Conservation (phyloP, 2,797 vertebrate genomes). For the Gorsachius magnificus region DNA sequence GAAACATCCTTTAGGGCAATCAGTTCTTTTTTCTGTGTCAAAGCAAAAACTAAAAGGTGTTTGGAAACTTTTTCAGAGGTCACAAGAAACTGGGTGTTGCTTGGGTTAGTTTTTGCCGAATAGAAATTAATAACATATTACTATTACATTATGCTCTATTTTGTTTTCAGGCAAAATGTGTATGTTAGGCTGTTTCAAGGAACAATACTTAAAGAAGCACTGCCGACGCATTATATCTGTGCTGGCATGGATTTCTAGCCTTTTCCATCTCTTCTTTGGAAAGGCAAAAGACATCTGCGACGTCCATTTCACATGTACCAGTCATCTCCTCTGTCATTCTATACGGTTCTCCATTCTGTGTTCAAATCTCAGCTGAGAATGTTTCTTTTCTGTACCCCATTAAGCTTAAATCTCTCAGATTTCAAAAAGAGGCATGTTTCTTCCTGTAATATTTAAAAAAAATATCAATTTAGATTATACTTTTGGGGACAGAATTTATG, state of each 20-base stretch:
- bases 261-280: background rate
- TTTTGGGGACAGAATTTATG: background rate
- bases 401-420: background rate
- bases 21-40: background rate
- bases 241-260: background rate
- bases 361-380: background rate
- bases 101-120: background rate
- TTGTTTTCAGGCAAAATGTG: background rate
- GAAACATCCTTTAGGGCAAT: background rate
- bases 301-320: background rate
- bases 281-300: background rate
- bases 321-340: background rate
- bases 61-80: background rate
- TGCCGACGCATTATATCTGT: background rate
- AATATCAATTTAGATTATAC: background rate
- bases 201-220: background rate
- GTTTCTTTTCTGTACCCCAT: background rate
- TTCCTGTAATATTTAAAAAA: background rate
- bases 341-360: background rate
- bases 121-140: background rate
- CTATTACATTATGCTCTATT: background rate
- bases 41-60: background rate
- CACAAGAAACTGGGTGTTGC: background rate
- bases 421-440: background rate
- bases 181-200: background rate